Base-by-base conservation (phyloP, 2,888 invertebrate species). In the Luffia ferchaultella region DNA sequence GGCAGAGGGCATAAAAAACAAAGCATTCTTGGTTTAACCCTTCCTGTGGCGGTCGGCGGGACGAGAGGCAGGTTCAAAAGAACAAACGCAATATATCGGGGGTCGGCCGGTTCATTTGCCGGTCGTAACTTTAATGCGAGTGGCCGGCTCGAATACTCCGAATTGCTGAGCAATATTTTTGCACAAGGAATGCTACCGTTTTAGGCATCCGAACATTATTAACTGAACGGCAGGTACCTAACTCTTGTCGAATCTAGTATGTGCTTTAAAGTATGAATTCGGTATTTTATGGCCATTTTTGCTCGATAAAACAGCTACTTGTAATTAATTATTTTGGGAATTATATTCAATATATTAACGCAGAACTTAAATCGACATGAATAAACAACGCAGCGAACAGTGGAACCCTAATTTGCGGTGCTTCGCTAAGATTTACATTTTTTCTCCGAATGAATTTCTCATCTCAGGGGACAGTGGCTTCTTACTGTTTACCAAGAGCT, bases 21-120 rank as follows among this genome's bases (percentile, higher is more conserved):
- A 79, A 78, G 83, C 82, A 84, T 84, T 84, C 84, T 85, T 84
- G 79, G 76, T 77, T 76, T 76, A 85, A 85, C 85, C 84, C 84
- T 85, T 85, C 74, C 76, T 68, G 67, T 3, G 30, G 30, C 30
- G 30, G 30, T 12, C 5, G 30, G 30, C 71, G 62, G 68, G 77
- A 79, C 42, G 50, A 19, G 49, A 40, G 46, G 48, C 73, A 82
- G 80, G 82, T 82, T 82, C 82, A 82, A 82, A 82, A 82, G 82
- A 82, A 82, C 78, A 79, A 80, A 82, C 82, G 82, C 82, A 82
- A 80, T 80, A 68, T 78, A 75, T 64, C 69, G 48, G 19, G 18
- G 42, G 17, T 49, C 44, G 41, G 43, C 30, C 66, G 73, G 79
- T 77, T 79, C 77, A 83, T 82, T 82, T 79, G 76, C 70, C 63